phyloP scores from a whole-genome alignment of 2,113 vertebrate genomes.

The Myotis lucifugus region DNA sequence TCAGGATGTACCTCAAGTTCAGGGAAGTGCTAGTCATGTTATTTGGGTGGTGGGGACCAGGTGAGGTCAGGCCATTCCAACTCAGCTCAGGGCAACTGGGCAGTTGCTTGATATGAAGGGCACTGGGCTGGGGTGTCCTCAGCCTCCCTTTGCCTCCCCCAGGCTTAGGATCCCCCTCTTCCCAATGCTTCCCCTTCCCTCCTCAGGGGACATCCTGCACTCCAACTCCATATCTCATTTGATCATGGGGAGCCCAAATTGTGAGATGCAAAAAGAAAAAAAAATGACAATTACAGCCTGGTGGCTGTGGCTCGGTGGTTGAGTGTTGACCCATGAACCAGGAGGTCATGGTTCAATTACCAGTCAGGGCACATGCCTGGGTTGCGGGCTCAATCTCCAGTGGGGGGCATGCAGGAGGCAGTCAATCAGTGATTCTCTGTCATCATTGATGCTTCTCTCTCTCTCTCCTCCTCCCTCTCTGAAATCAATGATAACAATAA shows the following conservation, averaged over 20 bases:
- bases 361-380: no score
- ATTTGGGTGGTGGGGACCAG: rapidly evolving
- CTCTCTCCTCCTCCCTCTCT: no score
- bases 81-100: rapidly evolving
- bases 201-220: rapidly evolving
- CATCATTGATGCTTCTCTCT: no score
- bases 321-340: neutral
- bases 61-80: neutral
- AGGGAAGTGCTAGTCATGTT: neutral
- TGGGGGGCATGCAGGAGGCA: no score
- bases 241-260: neutral
- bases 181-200: rapidly evolving
- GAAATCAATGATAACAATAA: no score
- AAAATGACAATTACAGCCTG: neutral
- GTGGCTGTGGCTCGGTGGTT: no score
- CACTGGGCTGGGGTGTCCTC: neutral
- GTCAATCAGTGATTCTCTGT: no score
- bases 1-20: neutral
- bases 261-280: neutral
- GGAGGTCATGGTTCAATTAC: no score
- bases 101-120: neutral
- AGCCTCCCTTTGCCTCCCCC: rapidly evolving
- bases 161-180: rapidly evolving
- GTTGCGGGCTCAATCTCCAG: no score
- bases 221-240: neutral